Base-by-base conservation (phyloP, 2,797 vertebrate species). In the Sitta carolinensis region DNA sequence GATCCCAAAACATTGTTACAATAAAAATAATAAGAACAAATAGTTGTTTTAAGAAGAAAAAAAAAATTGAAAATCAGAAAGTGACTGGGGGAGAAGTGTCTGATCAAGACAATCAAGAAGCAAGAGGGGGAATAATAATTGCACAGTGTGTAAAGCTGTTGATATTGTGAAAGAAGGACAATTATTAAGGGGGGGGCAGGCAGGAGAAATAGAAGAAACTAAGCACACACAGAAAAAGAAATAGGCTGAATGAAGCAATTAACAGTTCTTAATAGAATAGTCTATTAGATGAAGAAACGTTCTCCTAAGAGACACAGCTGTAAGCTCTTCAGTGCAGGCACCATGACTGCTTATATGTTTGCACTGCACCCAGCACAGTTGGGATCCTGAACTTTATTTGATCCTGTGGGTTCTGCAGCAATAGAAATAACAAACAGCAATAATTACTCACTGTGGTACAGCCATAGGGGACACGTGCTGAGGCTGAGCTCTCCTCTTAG, bases 281-380 rank as follows among this genome's bases (percentile, higher is more conserved):
- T 84, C 83, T 93, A 81, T 94, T 95, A 94, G 90, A 89, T 0
- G 0, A 68, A 88, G 67, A 90, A 94, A 90, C 84, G 74, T 81
- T 79, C 88, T 94, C 90, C 74, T 89, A 80, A 79, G 93, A 90
- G 93, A 80, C 57, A 38, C 67, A 61, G 32, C 43, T 93, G 55
- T 76, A 87, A 96, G 27, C 84, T 95, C 72, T 84, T 94, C 84
- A 94, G 90, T 79, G 86, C 90, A 95, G 42, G 30, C 85, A 95
- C 70, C 70, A 63, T 95, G 90, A 93, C 94, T 96, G 74, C 43
- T 87, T 95, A 82, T 84, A 67, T 80, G 67, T 78, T 93, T 92
- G 51, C 52, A 82, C 66, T 90, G 52, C 67, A 89, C 63, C 80
- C 90, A 92, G 63, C 93, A 89, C 90, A 92, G 88, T 11, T 34